These are phyloP conservation scores for Phyto melanocephala DNA, from an alignment of 2,888 invertebrate genomes.

Conservation along the genomic window DNA sequence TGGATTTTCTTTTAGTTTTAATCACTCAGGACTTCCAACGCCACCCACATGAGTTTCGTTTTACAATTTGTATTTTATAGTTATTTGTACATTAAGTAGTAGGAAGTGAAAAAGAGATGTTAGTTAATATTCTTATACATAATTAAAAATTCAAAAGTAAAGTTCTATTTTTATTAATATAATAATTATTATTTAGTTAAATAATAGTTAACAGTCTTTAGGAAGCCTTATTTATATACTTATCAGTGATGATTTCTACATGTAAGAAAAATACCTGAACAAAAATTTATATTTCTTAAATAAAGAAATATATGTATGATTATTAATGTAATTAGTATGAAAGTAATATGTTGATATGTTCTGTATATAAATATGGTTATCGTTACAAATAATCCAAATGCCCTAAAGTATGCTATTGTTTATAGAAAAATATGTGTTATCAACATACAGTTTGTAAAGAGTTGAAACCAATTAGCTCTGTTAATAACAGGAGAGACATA, in stretches of 20 bases:
- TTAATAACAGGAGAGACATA: background rate
- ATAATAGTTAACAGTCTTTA: constrained; percentile 64
- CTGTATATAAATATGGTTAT: background rate
- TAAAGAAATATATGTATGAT: background rate
- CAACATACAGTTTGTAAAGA: background rate
- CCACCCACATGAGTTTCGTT: constrained; percentile 61
- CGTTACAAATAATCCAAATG: background rate
- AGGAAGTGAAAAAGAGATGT: constrained; percentile 32
- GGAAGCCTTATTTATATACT: constrained; percentile 57
- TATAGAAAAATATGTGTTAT: background rate
- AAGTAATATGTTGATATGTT: constrained; percentile 46
- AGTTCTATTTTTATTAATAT: constrained; percentile 16
- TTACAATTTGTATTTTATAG: constrained; percentile 62
- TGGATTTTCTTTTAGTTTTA: constrained; percentile 5
- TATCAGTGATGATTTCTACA: background rate
- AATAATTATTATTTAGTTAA: constrained; percentile 10
- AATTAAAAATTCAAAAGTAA: constrained; percentile 25
- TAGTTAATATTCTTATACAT: constrained; percentile 7
- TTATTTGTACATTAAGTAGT: constrained; percentile 63
- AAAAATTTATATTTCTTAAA: background rate
- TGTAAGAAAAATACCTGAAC: background rate
- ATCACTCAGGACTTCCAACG: constrained; percentile 49
- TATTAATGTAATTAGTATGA: background rate
- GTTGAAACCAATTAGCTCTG: constrained; percentile 16
- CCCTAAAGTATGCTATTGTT: constrained; percentile 47